Base-by-base conservation (phyloP, 2,113 vertebrate genomes). In the Nipponia nippon region DNA sequence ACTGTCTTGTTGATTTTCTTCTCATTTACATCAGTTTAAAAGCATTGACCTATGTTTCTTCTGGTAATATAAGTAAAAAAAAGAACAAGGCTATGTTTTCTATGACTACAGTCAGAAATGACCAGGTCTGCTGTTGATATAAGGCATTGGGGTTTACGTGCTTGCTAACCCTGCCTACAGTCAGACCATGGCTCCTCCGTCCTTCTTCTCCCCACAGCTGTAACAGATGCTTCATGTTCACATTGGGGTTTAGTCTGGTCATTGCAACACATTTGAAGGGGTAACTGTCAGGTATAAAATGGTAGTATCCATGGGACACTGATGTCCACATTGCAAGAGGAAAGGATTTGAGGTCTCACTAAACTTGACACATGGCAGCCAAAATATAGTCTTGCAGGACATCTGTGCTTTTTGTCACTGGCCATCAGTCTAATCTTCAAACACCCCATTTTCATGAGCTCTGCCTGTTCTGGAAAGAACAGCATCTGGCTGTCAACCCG, bases 1-100 rank as follows among this genome's bases (percentile, higher is more conserved):
- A 40, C 87, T 87, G 62, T 75, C 84, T 93, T 90, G 87, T 91
- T 96, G 78, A 66, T 88, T 91, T 91, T 73, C 50, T 90, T 94
- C 62, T 73, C 44, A 83, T 83, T 86, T 95, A 93, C 75, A 59
- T 62, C 58, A 53, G 13, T 80, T 67, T 49, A 76, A 89, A 95
- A 83, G 34, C 66, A 50, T n/a, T 79, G 69, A 80, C 83, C 79
- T 86, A 6, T n/a, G 62, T 56, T 77, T 22, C 23, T 90, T 73
- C 26, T 59, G 52, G 19, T 63, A 82, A 76, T 34, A 38, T 12
- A 83, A 89, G 50, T 12, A 59, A 81, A 62, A 91, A 79, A 62
- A 82, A 20, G 13, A 50, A 38, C 21, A 72, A 93, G 40, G 27
- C 34, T 49, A 4, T 69, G 26, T 81, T 92, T 94, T 93, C 49